Base-by-base conservation (phyloP, 1,140 invertebrate genomes). In the Conus betulinus region DNA sequence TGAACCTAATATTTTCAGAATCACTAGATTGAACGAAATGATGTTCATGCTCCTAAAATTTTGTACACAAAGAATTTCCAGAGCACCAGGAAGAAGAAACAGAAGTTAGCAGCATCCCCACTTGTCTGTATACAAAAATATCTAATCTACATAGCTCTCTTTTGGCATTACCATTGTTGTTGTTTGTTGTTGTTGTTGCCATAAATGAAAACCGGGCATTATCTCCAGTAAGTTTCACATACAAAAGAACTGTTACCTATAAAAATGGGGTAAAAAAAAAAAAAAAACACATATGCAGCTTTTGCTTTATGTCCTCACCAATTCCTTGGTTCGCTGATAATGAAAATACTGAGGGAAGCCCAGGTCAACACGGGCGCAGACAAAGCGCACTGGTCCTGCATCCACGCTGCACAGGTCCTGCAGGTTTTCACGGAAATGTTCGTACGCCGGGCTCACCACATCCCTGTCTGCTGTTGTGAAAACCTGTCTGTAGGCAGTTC, bases 401-500 rank as follows among this genome's bases (percentile, higher is more conserved):
- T 88, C 85, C n/a, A 87, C 84, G 39, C 57, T 67, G 4, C 81
- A n/a, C 53, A 94, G 85, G n/a, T 91, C 90, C 60, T 89, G 63
- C 3, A 94, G 87, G 71, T 90, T 91, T 20, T 91, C 85, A 25
- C 87, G 83, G 86, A 94, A 94, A 87, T 93, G 91, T 82, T 91
- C 91, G 87, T 93, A 94, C 6, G 91, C 93, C 71, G 93, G 93
- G 88, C 91, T 92, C 25, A 90, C 91, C 0, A 93, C 85, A 27
- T 92, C 90, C 52, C 91, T 90, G 84, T 95, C 94, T n/a, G 92
- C 92, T 15, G 94, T 67, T 25, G 91, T 92, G 84, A 95, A 96
- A 1, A 95, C 91, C 53, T 93, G 88, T 27, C 94, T 94, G 85
- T 27, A 82, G 71, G 67, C 13, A 88, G 27, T 39, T 39, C 39